Evolutionary conservation across 2,888 invertebrate species (phyloP), one percentile per base, ranked within the genome.

Genomic region (Spodoptera exigua): DNA sequence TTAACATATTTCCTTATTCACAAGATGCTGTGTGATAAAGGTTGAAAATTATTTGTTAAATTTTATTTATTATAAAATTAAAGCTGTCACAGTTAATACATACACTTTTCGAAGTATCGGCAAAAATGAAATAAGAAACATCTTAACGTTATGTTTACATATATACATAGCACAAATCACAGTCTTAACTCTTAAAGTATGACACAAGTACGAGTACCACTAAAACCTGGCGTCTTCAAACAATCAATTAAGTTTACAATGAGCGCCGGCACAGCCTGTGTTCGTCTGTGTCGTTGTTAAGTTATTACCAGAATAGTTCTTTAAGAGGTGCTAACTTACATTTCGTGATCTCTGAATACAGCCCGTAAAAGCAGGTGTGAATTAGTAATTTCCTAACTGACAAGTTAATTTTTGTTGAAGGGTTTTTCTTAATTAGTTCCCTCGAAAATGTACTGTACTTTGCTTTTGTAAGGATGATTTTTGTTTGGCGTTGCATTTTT

Each of bases 271-370:
- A 37, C 12, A 13, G 52, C 14, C 18, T 54, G 46, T 59, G 43
- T 64, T 66, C 52, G 47, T 60, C 35, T 34, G 5, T 40, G 14
- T 35, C 34, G 61, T 64, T 67, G 61, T 74, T 70, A 62, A 64
- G 57, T 72, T 52, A 61, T 77, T 70, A 61, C 75, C 66, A 78
- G 80, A 71, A 81, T 80, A 81, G 76, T 85, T 83, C 80, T 66
- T 80, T 76, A 79, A 81, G 79, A 89, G 89, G 90, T 92, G 92
- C 87, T 93, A 93, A 93, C 83, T 84, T 77, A 78, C 76, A 80
- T 82, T 88, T 87, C 93, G 91, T 93, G 92, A 89, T 86, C 84
- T 83, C 82, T 84, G 84, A 87, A 88, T 88, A 84, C 79, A 56
- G 78, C 74, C 76, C 81, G 86, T 87, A 89, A 89, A 85, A 87